A percentile compares a stretch with the other conserved stretches of the same genome.
phyloP scores from a whole-genome alignment of 2,797 vertebrate genomes.

The Rhinatrema bivittatum region DNA sequence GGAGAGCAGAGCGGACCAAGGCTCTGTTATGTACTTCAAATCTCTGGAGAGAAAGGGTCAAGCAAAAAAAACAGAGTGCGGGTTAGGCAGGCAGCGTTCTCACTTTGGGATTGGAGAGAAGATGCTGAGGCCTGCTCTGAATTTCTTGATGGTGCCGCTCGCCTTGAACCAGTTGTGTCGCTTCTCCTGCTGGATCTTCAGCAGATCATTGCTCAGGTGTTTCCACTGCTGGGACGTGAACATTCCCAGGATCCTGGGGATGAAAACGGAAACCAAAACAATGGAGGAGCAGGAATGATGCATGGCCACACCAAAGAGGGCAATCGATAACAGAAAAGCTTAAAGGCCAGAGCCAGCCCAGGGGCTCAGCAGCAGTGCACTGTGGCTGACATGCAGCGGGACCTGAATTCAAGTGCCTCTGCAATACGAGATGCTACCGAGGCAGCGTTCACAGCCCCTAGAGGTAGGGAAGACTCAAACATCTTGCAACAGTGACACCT shows the following conservation, averaged over 20 bases:
- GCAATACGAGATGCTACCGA: too few relatives aligned
- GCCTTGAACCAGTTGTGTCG: slow-evolving; percentile 97
- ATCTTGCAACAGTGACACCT: too few relatives aligned
- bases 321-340: not conserved
- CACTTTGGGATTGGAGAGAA: slow-evolving; percentile 98
- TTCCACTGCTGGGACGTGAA: slow-evolving; percentile 98
- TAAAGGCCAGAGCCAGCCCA: not conserved
- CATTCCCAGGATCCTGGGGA: slow-evolving; percentile 83
- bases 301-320: too few relatives aligned
- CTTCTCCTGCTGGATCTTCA: slow-evolving; percentile 97
- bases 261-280: not conserved
- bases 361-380: too few relatives aligned
- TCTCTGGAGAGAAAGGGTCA: not conserved
- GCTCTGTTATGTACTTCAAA: not conserved
- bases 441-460: too few relatives aligned
- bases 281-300: too few relatives aligned
- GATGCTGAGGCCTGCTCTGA: slow-evolving; percentile 94
- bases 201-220: slow-evolving; percentile 96
- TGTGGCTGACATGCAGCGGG: too few relatives aligned
- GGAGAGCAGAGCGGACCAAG: not conserved
- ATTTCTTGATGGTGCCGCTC: slow-evolving; percentile 95
- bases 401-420: too few relatives aligned
- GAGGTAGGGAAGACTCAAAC: too few relatives aligned
- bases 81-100: slow-evolving; percentile 9
- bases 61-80: not conserved